phyloP scores from a whole-genome alignment of 2,797 vertebrate species.

The Merluccius polli region DNA sequence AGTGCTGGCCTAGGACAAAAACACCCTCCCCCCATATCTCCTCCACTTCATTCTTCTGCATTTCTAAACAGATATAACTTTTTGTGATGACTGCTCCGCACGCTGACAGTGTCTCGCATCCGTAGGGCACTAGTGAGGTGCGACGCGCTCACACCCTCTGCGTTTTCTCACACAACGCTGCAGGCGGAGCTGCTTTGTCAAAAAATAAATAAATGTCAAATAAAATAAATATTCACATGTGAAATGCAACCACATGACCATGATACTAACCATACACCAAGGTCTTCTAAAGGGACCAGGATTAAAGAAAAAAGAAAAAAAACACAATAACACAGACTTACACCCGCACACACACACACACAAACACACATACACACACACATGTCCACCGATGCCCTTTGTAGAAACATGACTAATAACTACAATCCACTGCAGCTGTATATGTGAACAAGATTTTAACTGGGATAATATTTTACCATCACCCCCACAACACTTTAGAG shows the following conservation, averaged over 20 bases:
- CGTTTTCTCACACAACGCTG: constrained; percentile 37
- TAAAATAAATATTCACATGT: background rate
- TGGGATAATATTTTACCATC: constrained; percentile 64
- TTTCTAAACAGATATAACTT: background rate
- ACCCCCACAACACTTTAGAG: constrained; percentile 61
- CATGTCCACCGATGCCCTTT: too few relatives aligned
- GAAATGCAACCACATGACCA: background rate
- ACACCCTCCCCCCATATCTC: background rate
- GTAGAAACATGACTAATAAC: too few relatives aligned
- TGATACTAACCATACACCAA: background rate
- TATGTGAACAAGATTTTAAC: constrained; percentile 35
- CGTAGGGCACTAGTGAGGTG: too few relatives aligned
- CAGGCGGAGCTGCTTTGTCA: background rate
- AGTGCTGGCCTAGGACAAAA: background rate
- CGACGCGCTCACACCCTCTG: constrained; percentile 30
- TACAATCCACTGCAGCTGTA: constrained; percentile 43
- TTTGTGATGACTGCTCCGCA: background rate
- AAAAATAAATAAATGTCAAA: too few relatives aligned
- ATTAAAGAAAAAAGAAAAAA: background rate
- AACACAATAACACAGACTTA: too few relatives aligned
- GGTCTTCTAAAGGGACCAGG: background rate
- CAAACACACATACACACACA: too few relatives aligned
- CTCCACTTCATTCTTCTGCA: background rate
- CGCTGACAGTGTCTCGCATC: too few relatives aligned
- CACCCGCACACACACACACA: too few relatives aligned